Evolutionary conservation across 2,888 invertebrate species (phyloP).

Genomic region (Leucania comma): DNA sequence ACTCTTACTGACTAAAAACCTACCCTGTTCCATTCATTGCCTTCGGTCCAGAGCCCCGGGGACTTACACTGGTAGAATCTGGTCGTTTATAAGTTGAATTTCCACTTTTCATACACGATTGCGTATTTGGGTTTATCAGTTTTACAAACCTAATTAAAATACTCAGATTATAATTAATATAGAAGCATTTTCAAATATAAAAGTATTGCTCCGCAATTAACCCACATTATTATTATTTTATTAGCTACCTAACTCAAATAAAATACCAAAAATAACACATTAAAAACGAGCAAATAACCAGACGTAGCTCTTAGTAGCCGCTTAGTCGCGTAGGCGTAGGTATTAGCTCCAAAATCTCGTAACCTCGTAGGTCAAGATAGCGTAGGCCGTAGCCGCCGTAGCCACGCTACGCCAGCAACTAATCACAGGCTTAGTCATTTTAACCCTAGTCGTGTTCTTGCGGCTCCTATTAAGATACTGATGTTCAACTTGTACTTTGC

Average conservation of each 20-base stretch:
- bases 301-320: slow-evolving; percentile 12
- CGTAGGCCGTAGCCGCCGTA: slow-evolving; percentile 37
- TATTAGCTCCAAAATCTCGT: slow-evolving; percentile 45
- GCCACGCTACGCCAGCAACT: slow-evolving; percentile 40
- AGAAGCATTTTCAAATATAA: background rate
- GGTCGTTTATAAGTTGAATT: background rate
- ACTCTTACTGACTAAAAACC: too few relatives aligned
- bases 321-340: slow-evolving; percentile 25
- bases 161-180: too few relatives aligned
- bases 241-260: background rate
- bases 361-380: slow-evolving; percentile 56
- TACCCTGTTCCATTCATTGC: too few relatives aligned
- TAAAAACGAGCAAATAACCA: slow-evolving; percentile 18
- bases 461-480: slow-evolving; percentile 37
- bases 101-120: background rate
- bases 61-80: too few relatives aligned
- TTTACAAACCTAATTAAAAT: background rate
- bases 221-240: background rate
- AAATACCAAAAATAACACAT: slow-evolving; percentile 3
- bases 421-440: slow-evolving; percentile 44
- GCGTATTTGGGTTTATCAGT: background rate
- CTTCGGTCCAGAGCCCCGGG: too few relatives aligned
- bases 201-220: background rate
- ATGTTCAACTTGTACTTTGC: slow-evolving; percentile 20
- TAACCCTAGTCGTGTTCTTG: slow-evolving; percentile 53